Evolutionary conservation across 2,113 vertebrate species (phyloP).

Genomic region (Carassius auratus): DNA sequence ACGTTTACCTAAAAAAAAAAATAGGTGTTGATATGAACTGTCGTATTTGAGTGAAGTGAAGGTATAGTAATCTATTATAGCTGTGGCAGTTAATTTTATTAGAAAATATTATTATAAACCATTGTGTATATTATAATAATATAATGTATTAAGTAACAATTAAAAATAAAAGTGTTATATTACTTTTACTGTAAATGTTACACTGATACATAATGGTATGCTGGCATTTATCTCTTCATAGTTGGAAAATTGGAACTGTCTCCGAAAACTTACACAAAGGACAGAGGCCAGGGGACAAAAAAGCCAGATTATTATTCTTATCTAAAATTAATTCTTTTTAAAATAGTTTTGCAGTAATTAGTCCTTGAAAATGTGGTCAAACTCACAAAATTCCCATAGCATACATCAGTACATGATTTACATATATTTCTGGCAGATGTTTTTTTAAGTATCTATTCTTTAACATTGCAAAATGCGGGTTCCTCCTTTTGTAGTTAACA

Average conservation of each 20-base stretch:
- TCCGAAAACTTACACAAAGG: background rate
- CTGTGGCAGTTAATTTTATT: background rate
- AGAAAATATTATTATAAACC: background rate
- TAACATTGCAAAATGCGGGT: background rate
- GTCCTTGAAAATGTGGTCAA: background rate
- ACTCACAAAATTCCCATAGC: background rate
- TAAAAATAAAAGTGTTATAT: background rate
- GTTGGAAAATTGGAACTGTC: too few relatives aligned
- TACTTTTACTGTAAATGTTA: background rate
- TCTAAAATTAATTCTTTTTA: constrained; percentile 17
- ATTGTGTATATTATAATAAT: background rate
- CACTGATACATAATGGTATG: background rate
- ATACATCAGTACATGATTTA: background rate
- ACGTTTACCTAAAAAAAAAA: constrained; percentile 1
- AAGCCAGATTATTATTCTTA: background rate
- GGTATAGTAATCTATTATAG: background rate
- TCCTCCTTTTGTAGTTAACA: background rate
- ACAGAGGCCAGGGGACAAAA: background rate
- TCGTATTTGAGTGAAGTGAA: background rate
- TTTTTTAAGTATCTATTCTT: too few relatives aligned
- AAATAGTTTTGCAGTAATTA: constrained; percentile 11
- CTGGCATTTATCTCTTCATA: background rate
- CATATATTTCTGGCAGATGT: background rate
- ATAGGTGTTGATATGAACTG: background rate
- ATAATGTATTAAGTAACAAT: background rate